Evolutionary conservation across 2,888 invertebrate species (phyloP).

Genomic region (Ormia ochracea): DNA sequence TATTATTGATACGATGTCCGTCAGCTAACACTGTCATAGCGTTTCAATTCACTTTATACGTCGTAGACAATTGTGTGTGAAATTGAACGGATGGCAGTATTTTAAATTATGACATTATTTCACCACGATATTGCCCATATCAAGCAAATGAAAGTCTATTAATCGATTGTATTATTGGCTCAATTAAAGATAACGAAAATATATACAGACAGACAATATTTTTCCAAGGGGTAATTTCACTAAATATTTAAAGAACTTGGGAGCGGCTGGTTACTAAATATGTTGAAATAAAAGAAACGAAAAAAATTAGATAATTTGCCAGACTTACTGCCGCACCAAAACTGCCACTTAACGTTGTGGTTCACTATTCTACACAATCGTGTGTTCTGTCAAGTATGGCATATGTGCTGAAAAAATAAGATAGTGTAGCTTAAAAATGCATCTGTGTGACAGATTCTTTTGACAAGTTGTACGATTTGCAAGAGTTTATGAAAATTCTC

Average conservation of each 20-base stretch:
- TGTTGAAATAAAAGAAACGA: background rate
- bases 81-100: constrained; percentile 12
- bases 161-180: background rate
- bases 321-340: too few species aligned
- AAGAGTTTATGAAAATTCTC: too few species aligned
- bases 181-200: constrained; percentile 16
- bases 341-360: too few species aligned
- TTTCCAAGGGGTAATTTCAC: background rate
- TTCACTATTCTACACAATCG: too few species aligned
- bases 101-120: background rate
- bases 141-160: background rate
- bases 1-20: constrained; percentile 40
- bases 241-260: background rate
- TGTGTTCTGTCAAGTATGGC: too few species aligned
- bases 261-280: background rate
- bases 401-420: too few species aligned
- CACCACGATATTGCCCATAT: constrained; percentile 1
- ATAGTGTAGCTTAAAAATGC: too few species aligned
- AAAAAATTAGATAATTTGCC: too few species aligned
- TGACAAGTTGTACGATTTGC: too few species aligned
- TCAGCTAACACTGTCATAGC: background rate
- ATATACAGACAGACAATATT: background rate
- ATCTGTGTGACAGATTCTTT: too few species aligned
- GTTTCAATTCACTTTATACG: background rate
- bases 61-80: background rate